Evolutionary conservation across 2,797 vertebrate genomes (phyloP).

Genomic region (Enteromius argenteus): DNA sequence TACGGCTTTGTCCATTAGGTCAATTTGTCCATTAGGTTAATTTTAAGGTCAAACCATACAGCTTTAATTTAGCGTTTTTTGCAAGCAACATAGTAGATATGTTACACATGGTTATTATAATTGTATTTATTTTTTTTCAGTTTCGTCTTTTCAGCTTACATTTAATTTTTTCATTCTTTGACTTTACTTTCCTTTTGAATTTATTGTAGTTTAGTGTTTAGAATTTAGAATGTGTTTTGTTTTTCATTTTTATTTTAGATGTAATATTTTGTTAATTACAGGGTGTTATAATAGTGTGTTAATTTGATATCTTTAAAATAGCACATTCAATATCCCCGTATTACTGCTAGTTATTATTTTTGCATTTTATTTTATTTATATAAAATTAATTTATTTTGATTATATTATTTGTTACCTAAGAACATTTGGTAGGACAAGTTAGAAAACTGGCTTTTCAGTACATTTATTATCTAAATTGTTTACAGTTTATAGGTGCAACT

Average conservation of each 20-base stretch:
- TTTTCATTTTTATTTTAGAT: background rate
- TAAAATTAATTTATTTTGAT: background rate
- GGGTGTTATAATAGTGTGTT: background rate
- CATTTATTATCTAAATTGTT: background rate
- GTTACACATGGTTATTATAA: background rate
- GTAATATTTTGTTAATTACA: background rate
- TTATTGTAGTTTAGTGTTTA: background rate
- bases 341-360: background rate
- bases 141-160: background rate
- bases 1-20: background rate
- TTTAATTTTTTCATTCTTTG: background rate
- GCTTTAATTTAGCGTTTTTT: background rate
- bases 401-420: background rate
- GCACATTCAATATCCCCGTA: background rate
- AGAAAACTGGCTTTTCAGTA: background rate
- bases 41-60: background rate
- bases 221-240: background rate
- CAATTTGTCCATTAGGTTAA: background rate
- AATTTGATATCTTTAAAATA: background rate
- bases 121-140: background rate
- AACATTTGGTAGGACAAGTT: background rate
- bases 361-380: background rate
- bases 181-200: background rate
- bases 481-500: background rate
- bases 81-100: background rate